Conservation (phyloP, 1,140 invertebrate species). For the Drosophila trapezifrons region DNA sequence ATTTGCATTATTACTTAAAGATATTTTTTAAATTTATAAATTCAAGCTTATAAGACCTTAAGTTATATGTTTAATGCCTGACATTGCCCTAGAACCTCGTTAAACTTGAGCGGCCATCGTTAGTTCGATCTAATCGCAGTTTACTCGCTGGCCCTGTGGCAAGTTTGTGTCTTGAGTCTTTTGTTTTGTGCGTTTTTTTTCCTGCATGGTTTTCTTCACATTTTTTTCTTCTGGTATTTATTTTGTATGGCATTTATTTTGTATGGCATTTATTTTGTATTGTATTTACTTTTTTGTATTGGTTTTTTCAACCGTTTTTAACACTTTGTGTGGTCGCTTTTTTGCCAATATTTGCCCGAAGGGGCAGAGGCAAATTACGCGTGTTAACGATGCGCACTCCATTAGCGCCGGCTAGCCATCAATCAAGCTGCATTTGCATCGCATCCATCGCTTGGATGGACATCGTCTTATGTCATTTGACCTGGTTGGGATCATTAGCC, state of each 20-base stretch:
- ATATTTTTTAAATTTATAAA: too few relatives aligned
- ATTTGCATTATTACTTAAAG: too few relatives aligned
- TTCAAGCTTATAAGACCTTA: too few relatives aligned
- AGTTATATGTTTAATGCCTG: too few relatives aligned
- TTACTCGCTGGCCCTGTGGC: constrained; percentile 21
- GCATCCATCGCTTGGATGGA: not conserved
- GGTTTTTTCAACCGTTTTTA: not conserved
- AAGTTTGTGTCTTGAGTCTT: constrained; percentile 70
- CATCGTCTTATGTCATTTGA: constrained; percentile 45
- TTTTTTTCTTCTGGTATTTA: not conserved
- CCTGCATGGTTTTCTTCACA: constrained; percentile 2
- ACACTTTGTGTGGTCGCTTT: constrained; percentile 29
- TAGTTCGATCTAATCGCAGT: constrained; percentile 10
- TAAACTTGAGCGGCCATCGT: constrained; percentile 5
- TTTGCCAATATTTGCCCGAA: constrained; percentile 1
- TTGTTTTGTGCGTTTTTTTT: constrained; percentile 38
- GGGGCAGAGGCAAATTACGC: constrained; percentile 47
- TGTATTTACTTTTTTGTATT: not conserved
- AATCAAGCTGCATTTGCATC: constrained; percentile 75
- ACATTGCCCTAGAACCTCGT: constrained; percentile 38
- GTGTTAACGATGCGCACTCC: constrained; percentile 56
- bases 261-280: not conserved
- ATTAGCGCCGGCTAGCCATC: constrained; percentile 57
- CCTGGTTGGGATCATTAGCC: constrained; percentile 63
- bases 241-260: constrained; percentile 5